Conservation (phyloP, 1,140 invertebrate species). For the Cryptotermes secundus region DNA sequence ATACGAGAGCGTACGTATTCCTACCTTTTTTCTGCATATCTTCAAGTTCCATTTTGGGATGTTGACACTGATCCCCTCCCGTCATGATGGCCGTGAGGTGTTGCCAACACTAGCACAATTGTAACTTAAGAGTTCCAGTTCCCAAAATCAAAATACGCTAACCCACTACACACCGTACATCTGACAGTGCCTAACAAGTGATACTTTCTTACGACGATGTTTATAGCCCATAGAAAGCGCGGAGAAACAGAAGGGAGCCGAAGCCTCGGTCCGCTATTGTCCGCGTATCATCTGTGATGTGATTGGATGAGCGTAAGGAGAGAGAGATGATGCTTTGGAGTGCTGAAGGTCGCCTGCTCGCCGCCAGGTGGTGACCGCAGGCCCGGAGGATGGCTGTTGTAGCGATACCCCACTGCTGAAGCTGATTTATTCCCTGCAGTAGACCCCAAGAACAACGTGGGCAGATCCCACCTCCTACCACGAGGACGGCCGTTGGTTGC, state of each 20-base stretch:
- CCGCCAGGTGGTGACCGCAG: conserved; percentile 14
- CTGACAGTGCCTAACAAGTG: background rate
- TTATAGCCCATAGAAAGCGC: background rate
- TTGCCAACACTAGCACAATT: background rate
- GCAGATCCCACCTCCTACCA: background rate
- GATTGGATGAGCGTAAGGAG: background rate
- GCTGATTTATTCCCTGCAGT: background rate
- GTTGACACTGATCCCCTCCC: background rate
- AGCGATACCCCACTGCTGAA: background rate
- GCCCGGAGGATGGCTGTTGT: background rate
- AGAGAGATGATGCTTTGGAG: background rate
- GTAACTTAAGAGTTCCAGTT: background rate
- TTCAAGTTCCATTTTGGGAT: background rate
- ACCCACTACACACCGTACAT: background rate
- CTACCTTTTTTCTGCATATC: background rate
- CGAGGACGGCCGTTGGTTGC: background rate
- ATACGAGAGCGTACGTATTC: background rate
- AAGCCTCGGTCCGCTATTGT: background rate
- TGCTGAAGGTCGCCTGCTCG: background rate
- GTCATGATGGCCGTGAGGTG: background rate
- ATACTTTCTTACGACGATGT: conserved; percentile 2
- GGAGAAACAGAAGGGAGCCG: background rate
- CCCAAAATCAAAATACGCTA: background rate
- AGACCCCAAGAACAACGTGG: background rate
- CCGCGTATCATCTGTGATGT: background rate